These are phyloP conservation scores for Amphipyra berbera DNA, from an alignment of 2,888 invertebrate genomes.

Conservation along the genomic window DNA sequence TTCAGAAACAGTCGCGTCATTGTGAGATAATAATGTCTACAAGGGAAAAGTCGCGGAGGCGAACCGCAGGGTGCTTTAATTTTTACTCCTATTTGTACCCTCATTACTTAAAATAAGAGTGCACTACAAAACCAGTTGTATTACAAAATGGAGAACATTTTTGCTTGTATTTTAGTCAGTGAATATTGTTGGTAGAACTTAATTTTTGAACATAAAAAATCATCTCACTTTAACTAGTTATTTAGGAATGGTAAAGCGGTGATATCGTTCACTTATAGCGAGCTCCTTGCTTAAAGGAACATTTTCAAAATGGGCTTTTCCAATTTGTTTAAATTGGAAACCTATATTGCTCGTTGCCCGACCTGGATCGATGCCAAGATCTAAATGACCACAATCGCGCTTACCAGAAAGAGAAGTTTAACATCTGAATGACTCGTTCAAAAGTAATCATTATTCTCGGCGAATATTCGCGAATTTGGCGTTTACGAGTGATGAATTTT, in stretches of 20 bases:
- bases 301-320: too few species aligned
- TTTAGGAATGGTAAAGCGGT: too few species aligned
- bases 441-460: conserved; percentile 32
- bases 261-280: too few species aligned
- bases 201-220: background rate
- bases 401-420: background rate
- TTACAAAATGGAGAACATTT: conserved; percentile 8
- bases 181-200: too few species aligned
- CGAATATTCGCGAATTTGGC: conserved; percentile 37
- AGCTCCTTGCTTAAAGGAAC: too few species aligned
- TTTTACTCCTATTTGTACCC: conserved; percentile 35
- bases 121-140: conserved; percentile 24
- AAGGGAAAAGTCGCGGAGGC: conserved; percentile 23
- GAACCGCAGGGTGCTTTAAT: conserved; percentile 32
- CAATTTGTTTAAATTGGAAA: too few species aligned
- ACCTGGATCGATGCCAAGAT: too few species aligned
- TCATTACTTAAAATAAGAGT: conserved; percentile 25
- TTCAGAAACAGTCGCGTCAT: conserved; percentile 57
- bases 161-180: background rate
- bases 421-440: conserved; percentile 32
- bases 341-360: too few species aligned
- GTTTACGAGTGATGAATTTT: conserved; percentile 53
- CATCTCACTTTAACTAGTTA: too few species aligned
- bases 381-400: background rate
- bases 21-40: conserved; percentile 55